Evolutionary conservation across 2,888 invertebrate species (phyloP).

Genomic region (Phanerotoma sp.): DNA sequence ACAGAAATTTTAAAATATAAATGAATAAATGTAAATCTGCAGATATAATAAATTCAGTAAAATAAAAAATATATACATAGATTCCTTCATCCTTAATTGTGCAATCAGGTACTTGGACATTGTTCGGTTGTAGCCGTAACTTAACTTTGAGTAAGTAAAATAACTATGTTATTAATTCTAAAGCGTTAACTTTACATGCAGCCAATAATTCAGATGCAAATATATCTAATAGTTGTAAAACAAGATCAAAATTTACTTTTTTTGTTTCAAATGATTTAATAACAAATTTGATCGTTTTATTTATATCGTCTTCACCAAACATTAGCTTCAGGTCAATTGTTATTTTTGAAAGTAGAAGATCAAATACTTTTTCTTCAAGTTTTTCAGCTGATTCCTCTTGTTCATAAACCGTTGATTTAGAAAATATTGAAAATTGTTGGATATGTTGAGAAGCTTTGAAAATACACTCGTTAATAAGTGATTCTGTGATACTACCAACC

Average conservation of each 20-base stretch:
- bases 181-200: constrained; percentile 40
- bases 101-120: constrained; percentile 35
- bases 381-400: constrained; percentile 36
- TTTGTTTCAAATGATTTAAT: constrained; percentile 56
- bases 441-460: constrained; percentile 25
- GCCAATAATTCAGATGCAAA: constrained; percentile 48
- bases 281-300: constrained; percentile 52
- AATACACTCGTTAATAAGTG: constrained; percentile 41
- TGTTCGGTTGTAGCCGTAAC: too few species aligned
- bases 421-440: constrained; percentile 31
- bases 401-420: constrained; percentile 29
- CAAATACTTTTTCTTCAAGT: constrained; percentile 39
- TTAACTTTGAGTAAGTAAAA: neutral
- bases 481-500: constrained; percentile 57
- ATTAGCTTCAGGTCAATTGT: constrained; percentile 44
- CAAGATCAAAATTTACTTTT: constrained; percentile 59
- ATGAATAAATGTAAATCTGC: too few species aligned
- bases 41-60: neutral
- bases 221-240: constrained; percentile 58
- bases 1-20: too few species aligned
- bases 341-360: constrained; percentile 32
- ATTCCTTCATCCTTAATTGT: constrained; percentile 16
- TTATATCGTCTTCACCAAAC: constrained; percentile 54
- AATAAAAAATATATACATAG: neutral
- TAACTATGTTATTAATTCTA: constrained; percentile 20